Conservation (phyloP, 2,888 invertebrate species). For the Tetanocera ferruginea region DNA sequence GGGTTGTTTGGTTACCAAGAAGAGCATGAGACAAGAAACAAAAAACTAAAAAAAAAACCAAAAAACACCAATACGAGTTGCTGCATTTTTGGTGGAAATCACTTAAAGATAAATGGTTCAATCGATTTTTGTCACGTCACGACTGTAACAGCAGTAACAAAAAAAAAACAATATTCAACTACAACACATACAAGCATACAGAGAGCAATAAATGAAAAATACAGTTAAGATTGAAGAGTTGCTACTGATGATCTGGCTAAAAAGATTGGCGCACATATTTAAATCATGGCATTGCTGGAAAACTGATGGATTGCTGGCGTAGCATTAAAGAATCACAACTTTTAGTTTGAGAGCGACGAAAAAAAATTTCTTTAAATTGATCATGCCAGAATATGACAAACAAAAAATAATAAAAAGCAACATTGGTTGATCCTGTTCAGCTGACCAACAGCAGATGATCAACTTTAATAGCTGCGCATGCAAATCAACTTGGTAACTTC, state of each 20-base stretch:
- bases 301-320: constrained; percentile 12
- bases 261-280: constrained; percentile 20
- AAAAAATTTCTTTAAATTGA: constrained; percentile 1
- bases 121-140: constrained; percentile 42
- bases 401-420: no score
- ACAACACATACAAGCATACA: neutral
- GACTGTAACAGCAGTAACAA: constrained; percentile 9
- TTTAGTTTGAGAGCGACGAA: neutral
- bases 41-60: no score
- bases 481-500: constrained; percentile 2
- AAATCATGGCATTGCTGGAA: neutral
- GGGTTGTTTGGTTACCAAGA: constrained; percentile 25
- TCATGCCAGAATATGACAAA: neutral
- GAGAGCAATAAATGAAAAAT: neutral
- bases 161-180: neutral
- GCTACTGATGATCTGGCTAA: constrained; percentile 18
- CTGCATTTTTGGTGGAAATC: constrained; percentile 21
- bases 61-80: neutral
- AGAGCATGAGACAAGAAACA: neutral
- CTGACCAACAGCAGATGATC: neutral
- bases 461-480: neutral
- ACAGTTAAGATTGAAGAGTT: constrained; percentile 1
- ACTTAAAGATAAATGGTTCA: constrained; percentile 35
- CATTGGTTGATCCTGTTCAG: neutral
- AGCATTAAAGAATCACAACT: constrained; percentile 1